Evolutionary conservation across 2,888 invertebrate genomes (phyloP).

Genomic region (Pollenia angustigena): DNA sequence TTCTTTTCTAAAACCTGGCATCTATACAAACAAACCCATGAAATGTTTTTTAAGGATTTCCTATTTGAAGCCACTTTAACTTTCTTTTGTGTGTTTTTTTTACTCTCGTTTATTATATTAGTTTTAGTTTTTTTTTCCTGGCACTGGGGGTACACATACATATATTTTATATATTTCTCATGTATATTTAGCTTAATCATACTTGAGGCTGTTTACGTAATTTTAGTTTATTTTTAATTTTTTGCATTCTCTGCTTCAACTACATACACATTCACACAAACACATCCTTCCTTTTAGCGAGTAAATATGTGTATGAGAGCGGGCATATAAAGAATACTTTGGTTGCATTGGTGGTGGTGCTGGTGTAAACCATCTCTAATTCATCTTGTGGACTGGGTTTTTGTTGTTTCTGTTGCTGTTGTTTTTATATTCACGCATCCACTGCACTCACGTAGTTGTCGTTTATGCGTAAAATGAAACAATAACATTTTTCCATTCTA

Average conservation of each 20-base stretch:
- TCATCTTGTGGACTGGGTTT: slow-evolving; percentile 29
- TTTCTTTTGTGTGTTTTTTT: slow-evolving; percentile 55
- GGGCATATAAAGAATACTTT: slow-evolving; percentile 3
- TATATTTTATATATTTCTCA: background rate
- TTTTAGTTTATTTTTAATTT: slow-evolving; percentile 35
- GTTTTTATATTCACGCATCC: slow-evolving; percentile 44
- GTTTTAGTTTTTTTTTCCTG: slow-evolving; percentile 19
- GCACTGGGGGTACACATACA: background rate
- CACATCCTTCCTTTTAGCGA: slow-evolving; percentile 49
- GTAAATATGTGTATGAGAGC: background rate
- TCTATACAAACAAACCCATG: slow-evolving; percentile 15
- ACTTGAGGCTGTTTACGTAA: slow-evolving; percentile 65
- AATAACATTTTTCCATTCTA: slow-evolving; percentile 65
- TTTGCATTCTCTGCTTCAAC: background rate
- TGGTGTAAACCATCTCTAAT: slow-evolving; percentile 8
- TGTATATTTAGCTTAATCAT: slow-evolving; percentile 44
- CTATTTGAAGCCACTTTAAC: slow-evolving; percentile 67
- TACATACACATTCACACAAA: slow-evolving; percentile 3
- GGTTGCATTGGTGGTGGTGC: slow-evolving; percentile 10
- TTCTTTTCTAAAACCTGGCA: slow-evolving; percentile 21
- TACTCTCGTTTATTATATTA: slow-evolving; percentile 23
- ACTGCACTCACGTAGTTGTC: slow-evolving; percentile 66
- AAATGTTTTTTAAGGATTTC: slow-evolving; percentile 69
- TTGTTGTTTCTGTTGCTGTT: background rate
- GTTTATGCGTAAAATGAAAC: slow-evolving; percentile 72